Evolutionary conservation across 1,140 invertebrate species (phyloP), one percentile per base, ranked within the genome.

Genomic region (Heterodera schachtii): DNA sequence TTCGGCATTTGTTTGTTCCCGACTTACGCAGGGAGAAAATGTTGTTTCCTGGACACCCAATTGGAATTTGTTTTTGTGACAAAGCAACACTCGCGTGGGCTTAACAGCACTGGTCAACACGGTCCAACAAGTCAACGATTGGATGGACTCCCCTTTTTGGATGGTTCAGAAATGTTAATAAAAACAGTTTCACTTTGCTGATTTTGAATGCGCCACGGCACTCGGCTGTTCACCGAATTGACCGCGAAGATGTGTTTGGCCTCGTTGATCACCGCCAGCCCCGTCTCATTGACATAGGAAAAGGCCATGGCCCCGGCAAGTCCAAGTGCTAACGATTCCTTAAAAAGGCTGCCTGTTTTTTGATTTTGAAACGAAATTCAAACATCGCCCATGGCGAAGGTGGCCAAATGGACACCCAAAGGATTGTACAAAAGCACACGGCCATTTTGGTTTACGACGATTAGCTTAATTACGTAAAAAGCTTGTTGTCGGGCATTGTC

Each of bases 381-480:
- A 16, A 84, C 82, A 60, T 83, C 70, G 21, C 81, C 75, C 82
- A 84, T 84, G 41, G 57, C 60, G 16, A 84, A 84, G 41, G 66
- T 46, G 57, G 46, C 47, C 41, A 83, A 46, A n/a, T 67, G 46
- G 41, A 82, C 73, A 69, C 82, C 82, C 16, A 71, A 69, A 11
- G 81, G 60, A 84, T 47, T 69, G 67, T 83, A 84, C 3, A 84
- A 9, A n/a, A 76, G 71, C 13, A 78, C 64, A 66, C 78, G 49
- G 16, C 82, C 82, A 75, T 52, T 57, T 9, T 13, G 41, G 44
- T 49, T 70, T 31, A 84, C 52, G 8, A 84, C 49, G 73, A 84
- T 52, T 11, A 84, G 47, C 82, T 84, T 71, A 16, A 78, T 47
- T 11, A 9, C 4, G 3, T 2, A 60, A 41, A 78, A 76, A 3